These are phyloP conservation scores for Phragmatobia fuliginosa DNA, from an alignment of 2,888 invertebrate genomes.

Conservation along the genomic window DNA sequence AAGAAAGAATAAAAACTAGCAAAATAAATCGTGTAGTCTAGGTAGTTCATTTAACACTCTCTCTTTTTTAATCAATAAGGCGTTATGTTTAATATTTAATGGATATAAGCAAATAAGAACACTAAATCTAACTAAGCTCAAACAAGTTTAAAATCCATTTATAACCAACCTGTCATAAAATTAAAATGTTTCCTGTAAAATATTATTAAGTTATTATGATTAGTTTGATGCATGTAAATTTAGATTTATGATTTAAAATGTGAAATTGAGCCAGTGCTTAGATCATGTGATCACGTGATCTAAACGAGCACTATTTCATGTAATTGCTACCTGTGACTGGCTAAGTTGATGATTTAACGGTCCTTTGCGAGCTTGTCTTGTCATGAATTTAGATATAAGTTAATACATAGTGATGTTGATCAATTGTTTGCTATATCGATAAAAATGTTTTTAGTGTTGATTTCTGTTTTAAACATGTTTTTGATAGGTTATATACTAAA, in stretches of 20 bases:
- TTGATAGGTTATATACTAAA: no score
- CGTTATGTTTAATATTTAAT: neutral
- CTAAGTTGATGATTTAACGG: slow-evolving; percentile 4
- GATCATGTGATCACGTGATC: slow-evolving; percentile 8
- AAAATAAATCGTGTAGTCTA: neutral
- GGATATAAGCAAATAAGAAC: neutral
- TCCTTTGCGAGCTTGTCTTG: neutral
- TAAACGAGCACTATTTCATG: slow-evolving; percentile 2
- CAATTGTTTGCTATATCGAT: neutral
- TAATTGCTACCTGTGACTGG: neutral
- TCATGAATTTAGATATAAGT: neutral
- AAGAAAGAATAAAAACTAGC: neutral
- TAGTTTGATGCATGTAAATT: slow-evolving; percentile 18
- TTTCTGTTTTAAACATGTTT: neutral
- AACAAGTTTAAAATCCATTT: slow-evolving; percentile 17
- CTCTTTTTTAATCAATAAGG: slow-evolving; percentile 5
- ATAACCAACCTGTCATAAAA: slow-evolving; percentile 16
- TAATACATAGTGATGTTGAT: neutral
- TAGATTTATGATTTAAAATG: slow-evolving; percentile 15
- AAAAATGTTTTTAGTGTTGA: neutral
- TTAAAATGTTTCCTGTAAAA: slow-evolving; percentile 20
- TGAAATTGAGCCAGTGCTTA: slow-evolving; percentile 17
- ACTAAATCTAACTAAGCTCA: neutral
- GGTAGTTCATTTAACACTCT: neutral
- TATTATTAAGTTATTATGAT: slow-evolving; percentile 21